Conservation (phyloP, 2,797 vertebrate species). For the Xiphorhynchus erythropygius region DNA sequence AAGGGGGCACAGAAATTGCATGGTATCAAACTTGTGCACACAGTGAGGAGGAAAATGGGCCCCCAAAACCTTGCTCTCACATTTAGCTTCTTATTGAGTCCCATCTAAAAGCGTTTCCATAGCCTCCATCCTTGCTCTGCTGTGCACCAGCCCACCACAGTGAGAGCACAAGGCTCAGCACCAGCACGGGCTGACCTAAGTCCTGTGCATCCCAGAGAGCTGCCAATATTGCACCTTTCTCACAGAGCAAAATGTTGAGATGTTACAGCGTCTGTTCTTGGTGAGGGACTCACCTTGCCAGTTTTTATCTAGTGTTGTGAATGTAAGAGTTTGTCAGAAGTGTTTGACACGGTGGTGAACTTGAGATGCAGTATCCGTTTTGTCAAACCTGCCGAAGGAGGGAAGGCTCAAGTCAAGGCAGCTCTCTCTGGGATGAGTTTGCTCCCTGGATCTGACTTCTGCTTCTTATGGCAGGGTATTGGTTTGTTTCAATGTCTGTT, state of each 20-base stretch:
- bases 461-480: constrained; percentile 3
- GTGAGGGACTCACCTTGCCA: accelerated
- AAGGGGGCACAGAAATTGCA: not conserved
- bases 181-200: accelerated
- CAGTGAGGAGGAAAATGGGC: not conserved
- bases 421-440: not conserved
- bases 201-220: not conserved
- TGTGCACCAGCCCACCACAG: accelerated
- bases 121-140: not conserved
- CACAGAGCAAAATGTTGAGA: not conserved
- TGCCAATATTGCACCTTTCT: constrained; percentile 24
- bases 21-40: not conserved
- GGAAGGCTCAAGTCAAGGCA: constrained; percentile 13
- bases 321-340: constrained; percentile 3
- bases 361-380: constrained; percentile 41
- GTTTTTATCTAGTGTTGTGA: not conserved
- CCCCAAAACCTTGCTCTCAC: not conserved
- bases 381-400: constrained; percentile 13
- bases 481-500: constrained; percentile 25
- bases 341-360: not conserved
- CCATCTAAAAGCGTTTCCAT: not conserved
- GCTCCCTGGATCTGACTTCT: constrained; percentile 4
- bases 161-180: accelerated
- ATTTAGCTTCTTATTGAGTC: not conserved
- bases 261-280: not conserved